Evolutionary conservation across 2,888 invertebrate genomes (phyloP).

Genomic region (Nasonovia ribisnigri): DNA sequence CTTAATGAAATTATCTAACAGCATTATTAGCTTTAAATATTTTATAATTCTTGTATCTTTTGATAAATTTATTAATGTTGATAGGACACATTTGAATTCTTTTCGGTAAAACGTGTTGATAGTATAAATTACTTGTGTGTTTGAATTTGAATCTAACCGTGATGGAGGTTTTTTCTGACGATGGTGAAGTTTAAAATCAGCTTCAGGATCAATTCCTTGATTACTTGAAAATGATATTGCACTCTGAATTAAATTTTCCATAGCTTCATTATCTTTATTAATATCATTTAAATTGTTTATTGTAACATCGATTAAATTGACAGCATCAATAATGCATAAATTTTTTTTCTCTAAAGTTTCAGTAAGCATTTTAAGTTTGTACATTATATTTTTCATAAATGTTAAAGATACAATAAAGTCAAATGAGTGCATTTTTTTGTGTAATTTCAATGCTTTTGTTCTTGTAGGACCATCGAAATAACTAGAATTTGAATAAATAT

Average conservation of each 20-base stretch:
- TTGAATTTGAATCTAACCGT: not conserved
- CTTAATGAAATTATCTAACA: too few species aligned
- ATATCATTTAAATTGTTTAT: too few species aligned
- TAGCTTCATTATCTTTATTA: too few species aligned
- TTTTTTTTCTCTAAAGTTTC: slow-evolving; percentile 30
- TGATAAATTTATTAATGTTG: not conserved
- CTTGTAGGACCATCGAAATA: too few species aligned
- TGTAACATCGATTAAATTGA: too few species aligned
- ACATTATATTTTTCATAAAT: slow-evolving; percentile 35
- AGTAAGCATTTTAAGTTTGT: slow-evolving; percentile 26
- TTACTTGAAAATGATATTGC: not conserved
- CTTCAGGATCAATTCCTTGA: slow-evolving; percentile 12
- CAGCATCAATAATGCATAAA: slow-evolving; percentile 10
- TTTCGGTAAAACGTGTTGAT: not conserved
- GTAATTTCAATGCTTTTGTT: too few species aligned
- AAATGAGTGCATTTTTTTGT: slow-evolving; percentile 1
- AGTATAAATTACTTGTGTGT: not conserved
- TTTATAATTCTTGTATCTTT: too few species aligned
- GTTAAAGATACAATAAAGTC: slow-evolving; percentile 18
- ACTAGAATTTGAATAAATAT: too few species aligned
- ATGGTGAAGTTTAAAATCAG: slow-evolving; percentile 22
- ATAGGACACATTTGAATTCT: not conserved
- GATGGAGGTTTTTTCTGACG: not conserved
- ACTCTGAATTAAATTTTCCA: slow-evolving; percentile 11
- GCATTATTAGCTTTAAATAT: too few species aligned